phyloP scores from a whole-genome alignment of 2,113 vertebrate species.

The Oryzias celebensis region DNA sequence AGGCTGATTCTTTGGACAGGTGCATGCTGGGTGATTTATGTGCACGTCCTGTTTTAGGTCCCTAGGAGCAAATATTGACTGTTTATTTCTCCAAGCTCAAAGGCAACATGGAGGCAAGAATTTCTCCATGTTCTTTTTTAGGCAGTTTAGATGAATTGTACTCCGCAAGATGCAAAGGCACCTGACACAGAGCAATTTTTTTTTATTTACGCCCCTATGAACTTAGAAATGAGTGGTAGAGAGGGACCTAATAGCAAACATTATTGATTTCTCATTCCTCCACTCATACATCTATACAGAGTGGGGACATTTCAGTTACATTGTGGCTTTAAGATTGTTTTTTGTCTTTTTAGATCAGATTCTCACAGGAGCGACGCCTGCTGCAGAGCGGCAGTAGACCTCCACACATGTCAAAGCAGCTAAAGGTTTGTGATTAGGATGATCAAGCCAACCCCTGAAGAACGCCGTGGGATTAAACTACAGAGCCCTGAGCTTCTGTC shows the following conservation, averaged over 20 bases:
- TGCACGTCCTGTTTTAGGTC: constrained; percentile 63
- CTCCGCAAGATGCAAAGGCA: constrained; percentile 74
- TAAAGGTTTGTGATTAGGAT: constrained; percentile 1
- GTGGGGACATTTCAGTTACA: constrained; percentile 66
- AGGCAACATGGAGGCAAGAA: constrained; percentile 72
- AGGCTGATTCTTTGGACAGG: constrained; percentile 75
- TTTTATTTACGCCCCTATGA: constrained; percentile 1
- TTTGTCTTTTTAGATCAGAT: constrained; percentile 6
- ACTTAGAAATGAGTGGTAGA: constrained; percentile 29
- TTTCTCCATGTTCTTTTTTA: constrained; percentile 73
- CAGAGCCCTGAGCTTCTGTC: no score
- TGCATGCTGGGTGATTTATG: constrained; percentile 82
- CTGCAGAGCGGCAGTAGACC: constrained; percentile 37
- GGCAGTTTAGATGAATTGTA: constrained; percentile 72
- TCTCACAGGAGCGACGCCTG: constrained; percentile 21
- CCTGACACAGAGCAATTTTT: constrained; percentile 64
- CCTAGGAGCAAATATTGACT: constrained; percentile 80
- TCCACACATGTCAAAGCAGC: background rate
- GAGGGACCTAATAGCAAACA: constrained; percentile 57
- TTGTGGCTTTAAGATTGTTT: constrained; percentile 39
- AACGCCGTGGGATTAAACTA: background rate
- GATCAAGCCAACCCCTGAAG: background rate
- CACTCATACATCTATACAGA: constrained; percentile 55
- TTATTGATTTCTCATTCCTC: constrained; percentile 73
- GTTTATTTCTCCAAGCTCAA: constrained; percentile 76